Percentiles rank a stretch among this genome's conserved stretches.
phyloP scores from a whole-genome alignment of 2,797 vertebrate species.

The Leptatherina wallacei region DNA sequence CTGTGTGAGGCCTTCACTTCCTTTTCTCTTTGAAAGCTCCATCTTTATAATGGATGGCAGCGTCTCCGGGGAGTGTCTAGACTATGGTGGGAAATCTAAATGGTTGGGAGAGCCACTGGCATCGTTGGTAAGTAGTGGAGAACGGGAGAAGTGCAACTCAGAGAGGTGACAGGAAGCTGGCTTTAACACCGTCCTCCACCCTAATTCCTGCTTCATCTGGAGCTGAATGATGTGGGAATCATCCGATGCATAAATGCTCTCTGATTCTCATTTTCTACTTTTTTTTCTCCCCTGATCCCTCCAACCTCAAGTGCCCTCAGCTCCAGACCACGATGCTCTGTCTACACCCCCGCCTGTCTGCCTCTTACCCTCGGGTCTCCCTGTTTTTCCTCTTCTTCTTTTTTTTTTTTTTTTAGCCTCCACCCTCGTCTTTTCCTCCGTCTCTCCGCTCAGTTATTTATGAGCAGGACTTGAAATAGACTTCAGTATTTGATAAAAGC shows the following conservation, averaged over 20 bases:
- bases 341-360: constrained; percentile 36
- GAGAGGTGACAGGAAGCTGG: constrained; percentile 33
- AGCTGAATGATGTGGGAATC: constrained; percentile 58
- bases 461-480: constrained; percentile 82
- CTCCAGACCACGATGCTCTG: constrained; percentile 51
- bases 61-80: constrained; percentile 74
- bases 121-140: constrained; percentile 43
- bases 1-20: constrained; percentile 61
- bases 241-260: constrained; percentile 50
- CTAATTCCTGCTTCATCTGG: constrained; percentile 43
- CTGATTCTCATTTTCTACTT: constrained; percentile 54
- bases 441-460: constrained; percentile 79
- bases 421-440: constrained; percentile 32
- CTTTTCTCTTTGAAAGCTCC: constrained; percentile 68
- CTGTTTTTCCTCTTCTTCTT: constrained; percentile 1
- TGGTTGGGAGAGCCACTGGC: constrained; percentile 58
- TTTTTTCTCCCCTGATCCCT: constrained; percentile 49
- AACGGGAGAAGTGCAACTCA: constrained; percentile 10
- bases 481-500: constrained; percentile 83
- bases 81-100: constrained; percentile 70
- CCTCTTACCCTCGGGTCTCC: constrained; percentile 29
- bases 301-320: constrained; percentile 53
- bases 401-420: constrained; percentile 25
- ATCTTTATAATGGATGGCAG: constrained; percentile 71
- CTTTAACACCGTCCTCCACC: constrained; percentile 26